These are phyloP conservation scores for Malurus cyaneus DNA, from an alignment of 2,113 vertebrate species.

Conservation along the genomic window DNA sequence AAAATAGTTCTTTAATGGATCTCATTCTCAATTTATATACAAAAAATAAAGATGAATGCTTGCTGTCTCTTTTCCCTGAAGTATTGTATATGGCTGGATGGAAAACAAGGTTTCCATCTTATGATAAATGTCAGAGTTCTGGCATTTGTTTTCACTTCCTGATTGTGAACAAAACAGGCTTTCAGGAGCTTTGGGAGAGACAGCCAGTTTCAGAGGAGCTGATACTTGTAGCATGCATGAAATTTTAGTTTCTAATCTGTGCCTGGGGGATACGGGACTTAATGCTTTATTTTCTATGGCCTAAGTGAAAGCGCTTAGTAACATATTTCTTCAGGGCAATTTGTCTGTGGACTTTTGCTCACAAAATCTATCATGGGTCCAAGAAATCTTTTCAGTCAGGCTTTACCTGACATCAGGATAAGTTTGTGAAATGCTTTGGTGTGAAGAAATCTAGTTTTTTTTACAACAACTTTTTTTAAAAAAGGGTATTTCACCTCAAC, in stretches of 20 bases:
- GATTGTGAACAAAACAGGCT: slow-evolving; percentile 4
- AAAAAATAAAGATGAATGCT: slow-evolving; percentile 15
- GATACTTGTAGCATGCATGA: not conserved
- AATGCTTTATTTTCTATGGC: not conserved
- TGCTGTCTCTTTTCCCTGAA: not conserved
- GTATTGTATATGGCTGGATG: not conserved
- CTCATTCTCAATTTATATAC: slow-evolving; percentile 1
- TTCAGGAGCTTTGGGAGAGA: not conserved
- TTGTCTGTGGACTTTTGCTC: not conserved
- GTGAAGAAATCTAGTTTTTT: not conserved
- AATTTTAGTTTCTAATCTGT: not conserved
- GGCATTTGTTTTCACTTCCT: not conserved
- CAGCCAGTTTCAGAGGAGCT: not conserved
- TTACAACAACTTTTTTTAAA: not conserved
- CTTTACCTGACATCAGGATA: not conserved
- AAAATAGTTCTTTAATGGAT: not conserved
- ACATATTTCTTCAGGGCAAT: not conserved
- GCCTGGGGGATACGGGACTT: not conserved
- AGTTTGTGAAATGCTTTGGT: not conserved
- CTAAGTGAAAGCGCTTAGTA: not conserved
- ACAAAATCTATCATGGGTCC: not conserved
- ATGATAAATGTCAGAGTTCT: slow-evolving; percentile 33
- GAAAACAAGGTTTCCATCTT: slow-evolving; percentile 24
- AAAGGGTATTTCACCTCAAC: not conserved
- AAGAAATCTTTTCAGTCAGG: not conserved